These are phyloP conservation scores for Caenorhabditis sp. DNA, from an alignment of 2,888 invertebrate genomes.

Conservation along the genomic window DNA sequence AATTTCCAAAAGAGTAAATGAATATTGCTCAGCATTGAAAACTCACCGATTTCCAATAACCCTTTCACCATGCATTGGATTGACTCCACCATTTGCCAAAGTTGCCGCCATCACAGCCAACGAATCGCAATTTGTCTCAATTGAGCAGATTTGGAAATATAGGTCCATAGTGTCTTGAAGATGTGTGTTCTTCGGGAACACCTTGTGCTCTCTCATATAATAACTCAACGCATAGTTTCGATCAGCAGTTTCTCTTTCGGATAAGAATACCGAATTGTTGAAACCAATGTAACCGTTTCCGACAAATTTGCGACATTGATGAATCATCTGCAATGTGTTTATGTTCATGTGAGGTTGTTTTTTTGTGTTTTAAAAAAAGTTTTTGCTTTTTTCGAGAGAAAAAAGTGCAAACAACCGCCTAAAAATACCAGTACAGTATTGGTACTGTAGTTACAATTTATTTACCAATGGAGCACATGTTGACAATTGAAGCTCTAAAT, in stretches of 20 bases:
- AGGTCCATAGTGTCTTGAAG: slow-evolving; percentile 73
- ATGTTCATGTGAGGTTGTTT: too few relatives aligned
- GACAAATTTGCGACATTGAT: slow-evolving; percentile 75
- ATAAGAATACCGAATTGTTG: slow-evolving; percentile 82
- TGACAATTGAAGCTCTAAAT: too few relatives aligned
- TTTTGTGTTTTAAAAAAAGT: too few relatives aligned
- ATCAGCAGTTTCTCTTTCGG: slow-evolving; percentile 94
- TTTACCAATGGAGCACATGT: too few relatives aligned
- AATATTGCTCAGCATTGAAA: too few relatives aligned
- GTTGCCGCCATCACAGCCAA: slow-evolving; percentile 92
- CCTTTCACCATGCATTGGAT: slow-evolving; percentile 65
- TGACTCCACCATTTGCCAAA: slow-evolving; percentile 87
- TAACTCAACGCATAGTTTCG: slow-evolving; percentile 95
- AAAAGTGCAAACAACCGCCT: too few relatives aligned
- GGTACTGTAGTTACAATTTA: too few relatives aligned
- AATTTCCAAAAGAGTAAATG: too few relatives aligned
- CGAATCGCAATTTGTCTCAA: slow-evolving; percentile 92
- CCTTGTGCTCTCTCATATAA: slow-evolving; percentile 86
- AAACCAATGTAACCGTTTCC: slow-evolving; percentile 87
- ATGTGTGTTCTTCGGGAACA: slow-evolving; percentile 60
- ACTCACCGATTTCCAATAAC: slow-evolving; percentile 83
- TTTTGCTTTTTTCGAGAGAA: too few relatives aligned
- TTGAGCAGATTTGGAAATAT: slow-evolving; percentile 84
- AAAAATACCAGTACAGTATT: too few relatives aligned
- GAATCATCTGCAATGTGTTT: slow-evolving; percentile 57